Conservation (phyloP, 2,113 vertebrate species). For the Nibea albiflora region DNA sequence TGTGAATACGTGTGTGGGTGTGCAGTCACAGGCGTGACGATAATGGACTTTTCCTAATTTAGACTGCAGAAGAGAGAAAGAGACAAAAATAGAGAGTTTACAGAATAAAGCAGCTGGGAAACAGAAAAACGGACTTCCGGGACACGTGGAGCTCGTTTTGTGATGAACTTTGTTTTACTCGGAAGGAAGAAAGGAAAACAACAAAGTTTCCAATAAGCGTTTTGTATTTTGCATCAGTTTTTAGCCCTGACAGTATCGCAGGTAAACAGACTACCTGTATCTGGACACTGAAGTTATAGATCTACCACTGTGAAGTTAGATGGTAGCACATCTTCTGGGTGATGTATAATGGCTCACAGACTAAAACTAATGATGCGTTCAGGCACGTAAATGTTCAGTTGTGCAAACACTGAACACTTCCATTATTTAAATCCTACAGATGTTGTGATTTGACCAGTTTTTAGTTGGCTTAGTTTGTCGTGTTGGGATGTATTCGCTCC, state of each 20-base stretch:
- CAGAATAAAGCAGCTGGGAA: neutral
- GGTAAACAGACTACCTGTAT: neutral
- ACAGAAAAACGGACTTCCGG: neutral
- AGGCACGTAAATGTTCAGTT: neutral
- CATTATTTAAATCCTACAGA: neutral
- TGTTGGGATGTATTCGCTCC: too few species aligned
- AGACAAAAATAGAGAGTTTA: conserved; percentile 25
- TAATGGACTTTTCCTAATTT: conserved; percentile 70
- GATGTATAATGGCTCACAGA: neutral
- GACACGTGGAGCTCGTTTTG: neutral
- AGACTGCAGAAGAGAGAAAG: conserved; percentile 25
- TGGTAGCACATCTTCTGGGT: neutral
- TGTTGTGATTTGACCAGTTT: neutral
- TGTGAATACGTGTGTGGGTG: conserved; percentile 69
- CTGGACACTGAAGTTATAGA: neutral
- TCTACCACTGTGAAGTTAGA: neutral
- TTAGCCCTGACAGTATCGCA: neutral
- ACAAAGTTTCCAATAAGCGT: too few species aligned
- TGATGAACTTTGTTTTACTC: neutral
- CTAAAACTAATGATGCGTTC: conserved; percentile 8
- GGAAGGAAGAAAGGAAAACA: neutral
- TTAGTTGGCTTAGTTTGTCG: too few species aligned
- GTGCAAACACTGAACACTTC: neutral
- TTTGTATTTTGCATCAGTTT: too few species aligned
- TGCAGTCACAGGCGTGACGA: conserved; percentile 56